Base-by-base conservation (phyloP, 2,888 invertebrate species). In the Stratiomys singularior region DNA sequence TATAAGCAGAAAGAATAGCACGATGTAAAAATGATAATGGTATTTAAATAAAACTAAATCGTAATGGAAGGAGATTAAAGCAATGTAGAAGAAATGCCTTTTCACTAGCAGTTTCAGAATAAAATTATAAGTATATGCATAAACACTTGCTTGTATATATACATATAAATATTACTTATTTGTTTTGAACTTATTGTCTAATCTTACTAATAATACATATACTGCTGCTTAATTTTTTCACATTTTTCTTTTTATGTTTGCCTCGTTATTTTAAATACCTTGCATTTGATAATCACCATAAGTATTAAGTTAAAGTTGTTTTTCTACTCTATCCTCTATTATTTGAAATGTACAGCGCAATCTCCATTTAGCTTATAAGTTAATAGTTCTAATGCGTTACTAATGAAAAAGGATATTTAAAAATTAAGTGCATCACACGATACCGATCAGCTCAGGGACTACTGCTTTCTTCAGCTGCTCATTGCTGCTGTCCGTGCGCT, bases 201-300 rank as follows among this genome's bases (percentile, higher is more conserved):
- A 21, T 56, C 30, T 72, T 56, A 27, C 28, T 27, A 47, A 46
- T 23, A 27, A 46, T 74, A 72, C 23, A 74, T 15, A 72, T 27
- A 74, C 74, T 74, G 74, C 74, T 74, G 74, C 74, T 60, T 74
- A 74, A 74, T 74, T 74, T 74, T 74, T 74, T 74, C 74, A 74
- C 74, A 74, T 74, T 74, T 74, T 72, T 18, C 21, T n/a, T 15
- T 74, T 74, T 74, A 27, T 74, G 9, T 37, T 37, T 37, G 37
- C 37, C 37, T 44, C 37, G 28, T 58, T 74, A 58, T 60, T 2
- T 69, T 69, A 69, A 69, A 74, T 58, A 74, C 44, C 58, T 60
- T n/a, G 37, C 58, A 37, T 37, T 52, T 28, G 18, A 21, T 28
- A 72, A 15, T 58, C 52, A 74, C 52, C 23, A 37, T 23, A 23